Evolutionary conservation across 2,888 invertebrate genomes (phyloP).

Genomic region (Megalurothrips usitatus): DNA sequence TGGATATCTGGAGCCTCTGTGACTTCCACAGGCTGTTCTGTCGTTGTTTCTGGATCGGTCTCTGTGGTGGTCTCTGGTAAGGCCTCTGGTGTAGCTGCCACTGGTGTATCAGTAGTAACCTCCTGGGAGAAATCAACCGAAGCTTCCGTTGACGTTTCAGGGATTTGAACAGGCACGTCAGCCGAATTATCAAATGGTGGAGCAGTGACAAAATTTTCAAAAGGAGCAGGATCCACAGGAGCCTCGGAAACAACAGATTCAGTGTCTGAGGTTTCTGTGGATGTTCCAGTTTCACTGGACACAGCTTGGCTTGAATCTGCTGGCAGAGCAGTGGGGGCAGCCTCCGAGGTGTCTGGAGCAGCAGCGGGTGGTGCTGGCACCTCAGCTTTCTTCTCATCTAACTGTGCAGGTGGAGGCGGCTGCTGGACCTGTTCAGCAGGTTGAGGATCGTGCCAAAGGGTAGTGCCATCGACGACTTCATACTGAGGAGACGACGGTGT

Average conservation of each 20-base stretch:
- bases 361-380: background rate
- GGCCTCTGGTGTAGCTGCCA: background rate
- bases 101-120: background rate
- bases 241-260: background rate
- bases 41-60: background rate
- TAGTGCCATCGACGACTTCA: background rate
- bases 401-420: background rate
- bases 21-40: background rate
- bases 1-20: background rate
- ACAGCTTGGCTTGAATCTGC: background rate
- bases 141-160: background rate
- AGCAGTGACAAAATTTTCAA: background rate
- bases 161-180: background rate
- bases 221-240: background rate
- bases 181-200: background rate
- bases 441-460: background rate
- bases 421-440: background rate
- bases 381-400: background rate
- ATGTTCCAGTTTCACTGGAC: background rate
- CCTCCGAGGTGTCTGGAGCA: background rate
- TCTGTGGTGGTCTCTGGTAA: background rate
- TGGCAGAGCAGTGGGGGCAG: background rate
- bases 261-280: background rate
- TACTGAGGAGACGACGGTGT: background rate
- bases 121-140: background rate